Evolutionary conservation across 2,888 invertebrate species (phyloP).

Genomic region (Busseola fusca): DNA sequence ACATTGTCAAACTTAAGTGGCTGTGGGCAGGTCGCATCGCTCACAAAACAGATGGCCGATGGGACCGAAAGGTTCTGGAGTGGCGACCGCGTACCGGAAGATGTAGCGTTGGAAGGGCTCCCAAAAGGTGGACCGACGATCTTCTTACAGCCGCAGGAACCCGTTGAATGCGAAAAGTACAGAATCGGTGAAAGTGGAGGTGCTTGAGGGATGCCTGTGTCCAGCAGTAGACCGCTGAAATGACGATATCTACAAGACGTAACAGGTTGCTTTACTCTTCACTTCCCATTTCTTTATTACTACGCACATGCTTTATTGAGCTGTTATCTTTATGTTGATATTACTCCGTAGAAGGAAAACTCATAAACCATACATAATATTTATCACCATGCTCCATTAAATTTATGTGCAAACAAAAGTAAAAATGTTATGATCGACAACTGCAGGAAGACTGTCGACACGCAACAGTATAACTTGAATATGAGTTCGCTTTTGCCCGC

Average conservation of each 20-base stretch:
- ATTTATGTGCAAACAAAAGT: constrained; percentile 35
- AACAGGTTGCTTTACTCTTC: constrained; percentile 11
- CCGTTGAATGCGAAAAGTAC: too few species aligned
- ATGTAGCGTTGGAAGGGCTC: too few species aligned
- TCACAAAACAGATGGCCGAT: too few species aligned
- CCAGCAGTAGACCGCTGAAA: too few species aligned
- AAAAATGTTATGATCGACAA: constrained; percentile 35
- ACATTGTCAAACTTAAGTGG: too few species aligned
- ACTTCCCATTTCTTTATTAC: constrained; percentile 12
- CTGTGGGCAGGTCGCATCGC: too few species aligned
- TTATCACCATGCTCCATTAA: constrained; percentile 47
- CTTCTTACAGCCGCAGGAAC: too few species aligned
- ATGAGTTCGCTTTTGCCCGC: neutral
- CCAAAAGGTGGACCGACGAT: too few species aligned
- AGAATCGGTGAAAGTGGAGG: too few species aligned
- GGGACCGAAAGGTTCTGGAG: too few species aligned
- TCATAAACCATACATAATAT: constrained; percentile 47
- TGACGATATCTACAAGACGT: constrained; percentile 3
- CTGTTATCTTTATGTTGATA: constrained; percentile 33
- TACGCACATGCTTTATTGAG: constrained; percentile 34
- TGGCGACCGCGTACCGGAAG: too few species aligned
- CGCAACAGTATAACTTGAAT: neutral
- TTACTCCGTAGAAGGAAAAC: constrained; percentile 36
- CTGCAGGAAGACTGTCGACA: constrained; percentile 15
- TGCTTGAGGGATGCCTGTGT: too few species aligned